Base-by-base conservation (phyloP, 2,113 vertebrate species). In the Todiramphus saurophagus region DNA sequence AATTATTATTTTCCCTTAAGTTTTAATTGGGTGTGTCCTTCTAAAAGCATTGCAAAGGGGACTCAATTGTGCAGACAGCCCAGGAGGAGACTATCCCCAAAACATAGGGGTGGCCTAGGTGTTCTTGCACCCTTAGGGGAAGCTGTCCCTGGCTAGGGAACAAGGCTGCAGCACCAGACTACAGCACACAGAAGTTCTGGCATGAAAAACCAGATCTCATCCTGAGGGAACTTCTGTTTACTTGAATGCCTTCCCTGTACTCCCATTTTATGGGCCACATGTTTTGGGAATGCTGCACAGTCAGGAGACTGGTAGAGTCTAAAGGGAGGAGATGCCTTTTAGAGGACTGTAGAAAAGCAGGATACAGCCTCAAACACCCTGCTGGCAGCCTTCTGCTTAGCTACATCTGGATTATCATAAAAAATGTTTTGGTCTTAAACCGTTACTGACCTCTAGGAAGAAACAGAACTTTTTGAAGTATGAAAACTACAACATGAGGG, bases 181-280 rank as follows among this genome's bases (percentile, higher is more conserved):
- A 87, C 56, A 93, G 90, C 63, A 92, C 19, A 66, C 55, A 89
- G 89, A 16, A 95, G 83, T 83, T 72, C 28, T 0, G 1, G 1
- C 58, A 91, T 63, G 86, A 82, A 95, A 93, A 95, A 81, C 30
- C 39, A 68, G 30, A 93, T 39, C 53, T 93, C 63, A 2, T 87
- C 79, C 86, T 10, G 2, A 80, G 79, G 78, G 79, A 96, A 90
- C 13, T 83, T 90, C 79, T 69, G 62, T 93, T 95, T 93, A 89
- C 28, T 87, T 94, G 89, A 94, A 90, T 85, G 50, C 76, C 67
- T 78, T 72, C 66, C n/a, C 64, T 88, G 63, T 82, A 95, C 95
- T 93, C 88, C 44, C n/a, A 83, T 95, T 87, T 96, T 96, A 89
- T 62, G 44, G 66, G 46, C 80, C 62, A 82, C 50, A 37, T 82